Evolutionary conservation across 1,140 invertebrate genomes (phyloP).

Genomic region (Lycorma delicatula): DNA sequence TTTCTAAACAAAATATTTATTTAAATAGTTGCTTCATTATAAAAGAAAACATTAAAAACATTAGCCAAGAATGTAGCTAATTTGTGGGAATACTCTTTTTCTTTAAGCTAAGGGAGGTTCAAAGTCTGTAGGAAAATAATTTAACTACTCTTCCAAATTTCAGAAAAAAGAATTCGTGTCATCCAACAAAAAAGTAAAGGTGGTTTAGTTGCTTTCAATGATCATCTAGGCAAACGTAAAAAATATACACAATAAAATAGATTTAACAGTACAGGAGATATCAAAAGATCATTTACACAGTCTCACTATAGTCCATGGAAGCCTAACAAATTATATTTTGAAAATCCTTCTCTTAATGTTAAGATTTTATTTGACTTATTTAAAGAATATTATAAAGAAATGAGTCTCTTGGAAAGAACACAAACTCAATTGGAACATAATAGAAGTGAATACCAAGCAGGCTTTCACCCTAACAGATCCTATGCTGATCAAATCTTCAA

Average conservation of each 20-base stretch:
- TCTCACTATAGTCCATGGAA: not conserved
- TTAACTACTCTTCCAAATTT: not conserved
- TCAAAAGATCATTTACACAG: not conserved
- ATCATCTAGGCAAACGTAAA: not conserved
- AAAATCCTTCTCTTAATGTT: constrained; percentile 7
- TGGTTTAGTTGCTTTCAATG: not conserved
- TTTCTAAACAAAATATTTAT: too few relatives aligned
- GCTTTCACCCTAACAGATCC: too few relatives aligned
- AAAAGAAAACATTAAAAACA: too few relatives aligned
- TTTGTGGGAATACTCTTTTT: too few relatives aligned
- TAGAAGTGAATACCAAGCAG: too few relatives aligned
- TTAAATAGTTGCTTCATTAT: too few relatives aligned
- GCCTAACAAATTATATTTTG: not conserved
- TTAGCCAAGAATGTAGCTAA: too few relatives aligned
- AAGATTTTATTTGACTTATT: constrained; percentile 4
- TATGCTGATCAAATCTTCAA: too few relatives aligned
- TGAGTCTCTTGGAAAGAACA: too few relatives aligned
- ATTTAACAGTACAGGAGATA: not conserved
- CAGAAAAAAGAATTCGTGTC: not conserved
- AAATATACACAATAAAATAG: constrained; percentile 1
- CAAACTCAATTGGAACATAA: too few relatives aligned
- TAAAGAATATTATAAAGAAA: constrained; percentile 3
- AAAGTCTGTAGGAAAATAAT: not conserved
- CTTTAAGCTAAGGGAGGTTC: not conserved
- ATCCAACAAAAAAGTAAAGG: constrained; percentile 6